Base-by-base conservation (phyloP, 92 coral and sea anemone species). In the Porites lobata region DNA sequence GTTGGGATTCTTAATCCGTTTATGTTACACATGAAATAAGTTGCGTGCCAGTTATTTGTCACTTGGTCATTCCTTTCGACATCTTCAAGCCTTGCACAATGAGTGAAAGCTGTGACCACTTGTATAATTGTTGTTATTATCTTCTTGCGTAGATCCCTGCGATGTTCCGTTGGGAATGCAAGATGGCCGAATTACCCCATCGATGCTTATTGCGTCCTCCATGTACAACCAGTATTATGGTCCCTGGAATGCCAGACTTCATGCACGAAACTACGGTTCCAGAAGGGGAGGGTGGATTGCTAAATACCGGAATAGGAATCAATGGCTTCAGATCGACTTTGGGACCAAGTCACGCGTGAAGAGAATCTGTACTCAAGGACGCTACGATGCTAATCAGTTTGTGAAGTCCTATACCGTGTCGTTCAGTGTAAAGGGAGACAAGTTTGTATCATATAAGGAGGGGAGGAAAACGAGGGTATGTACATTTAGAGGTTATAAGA, bases 211-310 rank as follows among this genome's bases (percentile, higher is more conserved):
- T 10, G 91, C 95, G 1, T 95, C 94, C 22, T 94, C 94, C 66
- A 88, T 92, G 92, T 83, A 87, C 79, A 85, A 94, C 77, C 92
- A 93, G 51, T 54, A 80, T 53, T 95, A 88, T 80, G 96, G 94
- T 10, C 98, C 96, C 6, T 95, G 96, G 98, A 87, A 94, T 62
- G 93, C 96, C 62, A 88, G 90, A 47, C 89, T 95, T n/a, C 98
- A 91, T 69, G 94, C 89, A 9, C 89, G 93, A 47, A 92, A 86
- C 78, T 79, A 85, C 20, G 95, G 95, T 29, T 22, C 84, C 82
- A 90, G 58, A 72, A 78, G 90, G 19, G 96, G 96, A 29, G 93
- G 88, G 2, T 93, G 96, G 96, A 69, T 90, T 66, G 81, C 96
- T 50, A 87, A 87, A 66, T 67, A 85, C 77, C 79, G 81, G 3